Percentiles rank a stretch among this genome's conserved stretches.
Evolutionary conservation across 23 tunicate genomes (phyloP).

Genomic region (Oikopleura dioica): DNA sequence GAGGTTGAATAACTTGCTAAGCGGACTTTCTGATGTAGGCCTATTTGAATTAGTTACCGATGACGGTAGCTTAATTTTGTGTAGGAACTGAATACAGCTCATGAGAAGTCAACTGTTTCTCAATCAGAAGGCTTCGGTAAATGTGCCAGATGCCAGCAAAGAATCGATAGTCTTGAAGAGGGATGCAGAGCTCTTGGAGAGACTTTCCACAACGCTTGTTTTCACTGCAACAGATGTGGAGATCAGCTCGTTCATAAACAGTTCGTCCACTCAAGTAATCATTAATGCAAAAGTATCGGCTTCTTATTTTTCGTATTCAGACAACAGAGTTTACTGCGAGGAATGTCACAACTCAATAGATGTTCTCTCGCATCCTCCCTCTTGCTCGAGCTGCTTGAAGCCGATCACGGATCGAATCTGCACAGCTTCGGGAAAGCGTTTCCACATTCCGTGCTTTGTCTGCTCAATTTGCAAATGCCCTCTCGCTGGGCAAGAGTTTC

Average conservation of each 20-base stretch:
- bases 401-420: background rate
- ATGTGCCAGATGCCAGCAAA: background rate
- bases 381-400: background rate
- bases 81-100: background rate
- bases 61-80: background rate
- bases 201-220: background rate
- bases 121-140: background rate
- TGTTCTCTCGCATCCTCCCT: background rate
- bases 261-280: constrained; percentile 3
- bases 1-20: background rate
- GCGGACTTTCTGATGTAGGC: background rate
- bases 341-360: background rate
- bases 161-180: background rate
- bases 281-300: too few relatives aligned
- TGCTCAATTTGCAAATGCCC: background rate
- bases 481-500: background rate
- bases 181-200: constrained; percentile 6
- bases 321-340: background rate
- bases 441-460: background rate
- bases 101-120: background rate
- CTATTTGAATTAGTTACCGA: background rate
- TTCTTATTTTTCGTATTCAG: background rate
- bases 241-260: background rate
- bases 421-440: background rate
- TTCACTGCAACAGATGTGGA: constrained; percentile 9